Percentiles rank a stretch among this genome's conserved stretches.
phyloP scores from a whole-genome alignment of 2,113 vertebrate genomes.

The Cnemophilus loriae region DNA sequence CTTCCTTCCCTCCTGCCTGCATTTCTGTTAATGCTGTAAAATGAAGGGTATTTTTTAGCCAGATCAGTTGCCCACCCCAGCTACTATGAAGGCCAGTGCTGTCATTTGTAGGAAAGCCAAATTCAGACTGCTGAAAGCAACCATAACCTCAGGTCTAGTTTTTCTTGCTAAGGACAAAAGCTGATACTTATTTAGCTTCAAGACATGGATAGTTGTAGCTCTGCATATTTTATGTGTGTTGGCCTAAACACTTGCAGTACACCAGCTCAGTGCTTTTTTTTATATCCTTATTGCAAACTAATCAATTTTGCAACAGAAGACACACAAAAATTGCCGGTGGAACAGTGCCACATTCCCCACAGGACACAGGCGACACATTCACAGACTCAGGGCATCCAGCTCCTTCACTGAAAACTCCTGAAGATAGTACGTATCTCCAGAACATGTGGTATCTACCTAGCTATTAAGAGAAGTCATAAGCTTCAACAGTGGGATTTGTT shows the following conservation, averaged over 20 bases:
- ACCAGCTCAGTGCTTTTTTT: neutral
- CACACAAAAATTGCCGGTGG: neutral
- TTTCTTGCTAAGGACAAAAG: neutral
- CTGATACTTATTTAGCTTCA: neutral
- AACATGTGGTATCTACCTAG: neutral
- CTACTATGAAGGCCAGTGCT: neutral
- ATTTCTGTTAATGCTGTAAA: neutral
- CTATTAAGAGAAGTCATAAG: neutral
- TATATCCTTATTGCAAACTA: neutral
- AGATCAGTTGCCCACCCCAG: neutral
- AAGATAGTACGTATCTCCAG: neutral
- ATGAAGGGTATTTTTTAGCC: neutral
- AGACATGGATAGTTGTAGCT: neutral
- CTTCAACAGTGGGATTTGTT: neutral
- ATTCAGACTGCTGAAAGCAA: neutral
- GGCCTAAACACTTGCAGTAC: neutral
- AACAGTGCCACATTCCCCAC: neutral
- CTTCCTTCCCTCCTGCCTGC: neutral
- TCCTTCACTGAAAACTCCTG: neutral
- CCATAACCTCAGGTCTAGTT: neutral
- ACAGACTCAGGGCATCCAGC: neutral
- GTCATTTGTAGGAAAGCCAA: neutral
- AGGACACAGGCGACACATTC: fast-evolving
- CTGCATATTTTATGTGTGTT: neutral
- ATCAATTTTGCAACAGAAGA: neutral